Base-by-base conservation (phyloP, 2,888 invertebrate species). In the Hanleya hanleyi region DNA sequence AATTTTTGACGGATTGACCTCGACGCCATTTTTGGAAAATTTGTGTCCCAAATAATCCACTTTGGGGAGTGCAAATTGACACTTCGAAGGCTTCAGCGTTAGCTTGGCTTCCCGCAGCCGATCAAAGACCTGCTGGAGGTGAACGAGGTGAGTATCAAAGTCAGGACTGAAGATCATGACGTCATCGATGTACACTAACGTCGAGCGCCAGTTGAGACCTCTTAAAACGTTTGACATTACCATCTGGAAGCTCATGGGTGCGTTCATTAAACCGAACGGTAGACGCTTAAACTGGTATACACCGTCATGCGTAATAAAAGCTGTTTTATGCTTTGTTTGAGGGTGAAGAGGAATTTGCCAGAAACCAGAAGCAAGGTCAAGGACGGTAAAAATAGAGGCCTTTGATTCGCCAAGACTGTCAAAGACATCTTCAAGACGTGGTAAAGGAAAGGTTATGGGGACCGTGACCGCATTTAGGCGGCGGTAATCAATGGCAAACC, bases 41-140 rank as follows among this genome's bases (percentile, higher is more conserved):
- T 32, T 29, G 57, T 68, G 69, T 1, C 51, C 51, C 1, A 68
- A n/a, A n/a, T n/a, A n/a, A n/a, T n/a, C n/a, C n/a, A n/a, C n/a
- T n/a, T n/a, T 81, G 26, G 68, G 49, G 3, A 76, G 74, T 38
- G 81, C 77, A 4, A 77, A 61, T 2, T 26, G 9, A 32, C 69
- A 68, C 35, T 68, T 68, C 5, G 64, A 41, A 9, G 64, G 62
- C 37, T 70, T 70, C 1, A 70, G 38, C 15, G 1, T 70, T 1
- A 70, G 38, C 1, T 65, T 65, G 2, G 5, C n/a, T 65, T 66
- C 32, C 1, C 64, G 35, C 18, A 70, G 9, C 33, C 12, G 2
- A n/a, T n/a, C 22, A 65, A 70, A 65, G 1, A 68, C 36, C 2
- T 1, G 9, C 4, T 5, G 1, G 1, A 68, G 69, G 7, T 57